These are phyloP conservation scores for Eulemur rufifrons DNA, from an alignment of 2,113 vertebrate species.

Conservation along the genomic window DNA sequence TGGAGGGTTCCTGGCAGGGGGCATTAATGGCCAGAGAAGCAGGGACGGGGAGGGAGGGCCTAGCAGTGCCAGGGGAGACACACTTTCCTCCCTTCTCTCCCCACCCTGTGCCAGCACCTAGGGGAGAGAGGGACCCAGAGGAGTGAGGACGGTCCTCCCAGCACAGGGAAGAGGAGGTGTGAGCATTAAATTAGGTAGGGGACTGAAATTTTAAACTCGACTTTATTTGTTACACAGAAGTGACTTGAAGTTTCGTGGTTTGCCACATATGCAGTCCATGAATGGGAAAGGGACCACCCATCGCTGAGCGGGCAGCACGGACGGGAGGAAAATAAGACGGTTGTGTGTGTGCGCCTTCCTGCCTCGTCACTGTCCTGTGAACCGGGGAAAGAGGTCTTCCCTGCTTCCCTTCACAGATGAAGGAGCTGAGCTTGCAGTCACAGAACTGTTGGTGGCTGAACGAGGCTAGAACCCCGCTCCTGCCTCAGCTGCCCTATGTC, in stretches of 20 bases:
- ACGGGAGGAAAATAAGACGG: not conserved
- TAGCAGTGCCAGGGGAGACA: not conserved
- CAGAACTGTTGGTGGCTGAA: not conserved
- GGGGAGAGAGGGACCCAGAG: not conserved
- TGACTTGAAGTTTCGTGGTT: constrained; percentile 16
- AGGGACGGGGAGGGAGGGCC: not conserved
- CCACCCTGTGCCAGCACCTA: not conserved
- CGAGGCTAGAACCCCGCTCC: not conserved
- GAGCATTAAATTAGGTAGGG: not conserved
- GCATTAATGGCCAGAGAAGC: not conserved
- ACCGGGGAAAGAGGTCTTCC: not conserved
- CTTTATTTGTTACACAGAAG: constrained; percentile 13
- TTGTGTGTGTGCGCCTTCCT: fast-evolving
- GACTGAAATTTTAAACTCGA: not conserved
- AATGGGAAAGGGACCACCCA: not conserved
- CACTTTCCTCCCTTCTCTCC: not conserved
- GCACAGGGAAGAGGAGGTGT: not conserved
- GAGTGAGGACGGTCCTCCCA: not conserved
- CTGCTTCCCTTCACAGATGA: not conserved
- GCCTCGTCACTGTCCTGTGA: not conserved
- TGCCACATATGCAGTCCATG: not conserved
- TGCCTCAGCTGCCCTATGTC: not conserved
- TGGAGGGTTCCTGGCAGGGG: not conserved
- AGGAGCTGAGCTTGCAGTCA: not conserved
- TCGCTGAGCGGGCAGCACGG: fast-evolving